These are phyloP conservation scores for Hylia prasina DNA, from an alignment of 2,113 vertebrate species.

Conservation along the genomic window DNA sequence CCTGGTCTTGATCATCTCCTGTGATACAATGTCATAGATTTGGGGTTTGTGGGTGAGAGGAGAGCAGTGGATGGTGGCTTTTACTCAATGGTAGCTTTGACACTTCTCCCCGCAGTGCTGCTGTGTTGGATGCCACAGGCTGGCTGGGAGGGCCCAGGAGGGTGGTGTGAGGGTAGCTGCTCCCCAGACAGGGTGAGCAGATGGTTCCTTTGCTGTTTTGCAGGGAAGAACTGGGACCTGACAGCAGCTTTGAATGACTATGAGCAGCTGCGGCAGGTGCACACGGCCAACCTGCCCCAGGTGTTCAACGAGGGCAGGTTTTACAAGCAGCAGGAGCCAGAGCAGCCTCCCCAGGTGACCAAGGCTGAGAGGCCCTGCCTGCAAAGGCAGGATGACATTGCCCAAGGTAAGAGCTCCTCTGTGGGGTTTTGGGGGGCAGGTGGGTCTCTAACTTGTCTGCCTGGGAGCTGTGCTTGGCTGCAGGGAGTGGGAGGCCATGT, in stretches of 20 bases:
- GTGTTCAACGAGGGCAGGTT: slow-evolving; percentile 92
- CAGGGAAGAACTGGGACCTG: slow-evolving; percentile 99
- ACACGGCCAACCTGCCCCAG: slow-evolving; percentile 90
- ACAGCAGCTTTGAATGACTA: slow-evolving; percentile 93
- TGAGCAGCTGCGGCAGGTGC: slow-evolving; percentile 95
- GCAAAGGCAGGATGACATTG: slow-evolving; percentile 89
- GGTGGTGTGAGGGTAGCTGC: background rate
- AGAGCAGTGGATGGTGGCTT: background rate
- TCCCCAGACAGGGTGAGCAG: background rate
- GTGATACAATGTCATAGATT: background rate
- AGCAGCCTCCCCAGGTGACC: slow-evolving; percentile 80
- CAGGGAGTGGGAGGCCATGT: background rate
- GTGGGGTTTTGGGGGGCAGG: background rate
- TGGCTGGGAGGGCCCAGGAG: background rate
- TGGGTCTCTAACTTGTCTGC: background rate
- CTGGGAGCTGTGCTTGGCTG: background rate
- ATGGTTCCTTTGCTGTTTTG: background rate
- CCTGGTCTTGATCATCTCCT: background rate
- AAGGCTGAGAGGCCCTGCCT: slow-evolving; percentile 77
- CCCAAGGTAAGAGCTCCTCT: slow-evolving; percentile 77
- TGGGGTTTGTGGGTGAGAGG: background rate
- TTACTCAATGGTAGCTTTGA: background rate
- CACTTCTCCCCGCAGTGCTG: background rate
- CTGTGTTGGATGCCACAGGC: background rate
- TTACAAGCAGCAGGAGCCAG: slow-evolving; percentile 78